A percentile compares a stretch with the other conserved stretches of the same genome.
These are phyloP conservation scores for Leptosomus discolor DNA, from an alignment of 2,113 vertebrate species.

Conservation along the genomic window DNA sequence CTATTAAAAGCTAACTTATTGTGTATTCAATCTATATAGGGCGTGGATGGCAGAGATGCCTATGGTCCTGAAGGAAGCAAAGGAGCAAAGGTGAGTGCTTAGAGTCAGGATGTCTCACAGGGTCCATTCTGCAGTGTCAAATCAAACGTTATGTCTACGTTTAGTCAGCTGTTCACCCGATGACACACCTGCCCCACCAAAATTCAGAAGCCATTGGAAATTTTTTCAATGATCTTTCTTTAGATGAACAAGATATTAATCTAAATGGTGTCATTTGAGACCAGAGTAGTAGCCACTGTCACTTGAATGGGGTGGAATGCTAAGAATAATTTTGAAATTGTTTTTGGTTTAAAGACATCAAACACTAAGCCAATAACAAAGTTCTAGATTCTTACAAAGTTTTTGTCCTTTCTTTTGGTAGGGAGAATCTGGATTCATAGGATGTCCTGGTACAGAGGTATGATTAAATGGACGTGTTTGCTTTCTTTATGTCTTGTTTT, in stretches of 20 bases:
- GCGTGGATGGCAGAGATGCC: conserved; percentile 66
- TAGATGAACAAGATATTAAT: background rate
- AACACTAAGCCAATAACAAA: background rate
- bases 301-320: background rate
- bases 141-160: too few species aligned
- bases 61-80: conserved; percentile 73
- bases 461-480: background rate
- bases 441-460: conserved; percentile 81
- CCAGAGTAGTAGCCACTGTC: background rate
- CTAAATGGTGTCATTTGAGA: background rate
- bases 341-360: background rate
- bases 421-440: conserved; percentile 83
- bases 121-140: background rate
- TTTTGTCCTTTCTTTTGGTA: conserved; percentile 42
- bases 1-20: background rate
- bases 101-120: background rate
- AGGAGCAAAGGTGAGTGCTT: conserved; percentile 74
- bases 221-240: background rate
- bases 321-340: background rate
- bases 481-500: background rate
- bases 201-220: background rate
- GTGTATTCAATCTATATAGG: conserved; percentile 39
- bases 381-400: background rate
- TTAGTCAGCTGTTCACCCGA: too few species aligned
- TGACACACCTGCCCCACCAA: too few species aligned